Percentiles rank a stretch among this genome's conserved stretches.
These are phyloP conservation scores for Eptatretus atami DNA, from an alignment of 2,797 vertebrate species.

Conservation along the genomic window DNA sequence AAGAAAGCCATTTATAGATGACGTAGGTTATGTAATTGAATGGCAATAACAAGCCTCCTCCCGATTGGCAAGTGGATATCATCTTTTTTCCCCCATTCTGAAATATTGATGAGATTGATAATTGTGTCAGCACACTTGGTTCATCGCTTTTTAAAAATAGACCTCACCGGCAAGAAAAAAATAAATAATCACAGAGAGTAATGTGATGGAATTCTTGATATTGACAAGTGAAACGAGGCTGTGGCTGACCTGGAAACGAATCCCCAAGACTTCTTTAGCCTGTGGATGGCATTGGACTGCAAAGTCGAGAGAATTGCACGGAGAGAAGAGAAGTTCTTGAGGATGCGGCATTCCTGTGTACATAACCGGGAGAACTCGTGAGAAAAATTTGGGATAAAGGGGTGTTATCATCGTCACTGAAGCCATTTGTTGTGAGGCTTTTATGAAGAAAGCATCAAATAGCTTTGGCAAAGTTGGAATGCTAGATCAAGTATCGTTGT, in stretches of 20 bases:
- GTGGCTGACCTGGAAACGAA: conserved; percentile 47
- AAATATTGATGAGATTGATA: background rate
- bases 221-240: too few relatives aligned
- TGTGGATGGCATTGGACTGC: conserved; percentile 65
- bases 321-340: conserved; percentile 88
- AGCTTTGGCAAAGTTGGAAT: too few relatives aligned
- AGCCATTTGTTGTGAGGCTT: too few relatives aligned
- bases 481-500: too few relatives aligned
- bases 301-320: conserved; percentile 57
- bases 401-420: too few relatives aligned
- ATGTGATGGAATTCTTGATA: too few relatives aligned
- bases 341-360: conserved; percentile 54
- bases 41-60: background rate
- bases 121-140: background rate
- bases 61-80: background rate
- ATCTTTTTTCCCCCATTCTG: background rate
- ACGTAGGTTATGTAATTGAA: too few relatives aligned
- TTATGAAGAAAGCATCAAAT: too few relatives aligned
- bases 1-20: too few relatives aligned
- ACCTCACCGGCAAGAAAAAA: too few relatives aligned
- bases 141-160: background rate
- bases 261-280: conserved; percentile 49
- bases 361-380: background rate
- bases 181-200: too few relatives aligned
- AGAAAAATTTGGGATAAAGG: background rate